Conservation (phyloP, 2,888 invertebrate species). For the Noctua janthe region DNA sequence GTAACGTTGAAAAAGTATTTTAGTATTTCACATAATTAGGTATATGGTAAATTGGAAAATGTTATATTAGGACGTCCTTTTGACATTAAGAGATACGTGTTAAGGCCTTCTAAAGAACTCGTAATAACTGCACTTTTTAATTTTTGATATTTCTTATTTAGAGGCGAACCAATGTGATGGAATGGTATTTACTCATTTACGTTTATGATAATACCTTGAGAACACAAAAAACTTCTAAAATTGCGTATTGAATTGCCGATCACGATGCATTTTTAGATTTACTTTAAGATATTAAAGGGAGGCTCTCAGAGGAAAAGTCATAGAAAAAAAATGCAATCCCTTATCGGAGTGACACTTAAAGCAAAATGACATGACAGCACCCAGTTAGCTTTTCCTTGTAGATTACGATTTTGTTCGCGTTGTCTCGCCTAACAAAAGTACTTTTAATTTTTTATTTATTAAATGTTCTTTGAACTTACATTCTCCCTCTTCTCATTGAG, state of each 20-base stretch:
- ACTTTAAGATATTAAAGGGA: background rate
- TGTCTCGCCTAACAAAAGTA: background rate
- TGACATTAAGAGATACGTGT: background rate
- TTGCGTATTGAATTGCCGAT: background rate
- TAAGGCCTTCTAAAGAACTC: background rate
- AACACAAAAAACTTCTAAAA: background rate
- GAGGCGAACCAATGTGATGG: background rate
- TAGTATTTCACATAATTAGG: background rate
- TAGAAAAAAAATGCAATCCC: background rate
- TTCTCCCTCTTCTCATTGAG: constrained; percentile 90
- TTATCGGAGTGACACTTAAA: background rate
- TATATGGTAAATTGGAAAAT: background rate
- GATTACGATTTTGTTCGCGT: background rate
- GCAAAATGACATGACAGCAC: background rate
- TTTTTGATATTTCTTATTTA: background rate
- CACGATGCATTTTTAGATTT: background rate
- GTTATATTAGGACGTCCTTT: background rate
- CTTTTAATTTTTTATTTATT: background rate
- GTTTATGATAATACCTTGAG: background rate
- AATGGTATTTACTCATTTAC: constrained; percentile 1
- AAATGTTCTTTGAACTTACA: constrained; percentile 57
- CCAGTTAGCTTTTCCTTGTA: background rate
- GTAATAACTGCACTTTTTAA: background rate
- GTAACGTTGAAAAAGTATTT: constrained; percentile 57
- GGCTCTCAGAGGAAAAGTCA: background rate